Conservation (phyloP, 2,113 vertebrate genomes). For the Hoplias malabaricus region DNA sequence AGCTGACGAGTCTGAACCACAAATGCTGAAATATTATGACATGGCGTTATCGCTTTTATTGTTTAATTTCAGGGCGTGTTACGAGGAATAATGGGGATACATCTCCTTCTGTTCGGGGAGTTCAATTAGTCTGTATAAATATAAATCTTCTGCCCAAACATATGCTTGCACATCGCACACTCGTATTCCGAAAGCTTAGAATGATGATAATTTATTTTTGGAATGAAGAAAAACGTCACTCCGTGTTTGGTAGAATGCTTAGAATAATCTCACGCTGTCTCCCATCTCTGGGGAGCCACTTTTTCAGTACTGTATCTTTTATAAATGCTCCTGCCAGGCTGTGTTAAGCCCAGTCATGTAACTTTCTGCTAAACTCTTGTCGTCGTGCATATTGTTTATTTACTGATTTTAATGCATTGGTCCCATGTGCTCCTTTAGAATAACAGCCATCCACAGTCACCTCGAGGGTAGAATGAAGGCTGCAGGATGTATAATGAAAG, state of each 20-base stretch:
- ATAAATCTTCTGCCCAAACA: constrained; percentile 8
- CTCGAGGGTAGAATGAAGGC: constrained; percentile 56
- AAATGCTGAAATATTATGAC: constrained; percentile 27
- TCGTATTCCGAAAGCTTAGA: constrained; percentile 7
- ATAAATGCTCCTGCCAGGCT: constrained; percentile 33
- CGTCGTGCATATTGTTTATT: constrained; percentile 70
- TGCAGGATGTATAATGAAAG: constrained; percentile 38
- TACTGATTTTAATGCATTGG: constrained; percentile 69
- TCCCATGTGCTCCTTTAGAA: constrained; percentile 75
- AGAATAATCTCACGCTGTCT: constrained; percentile 23
- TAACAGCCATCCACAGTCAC: constrained; percentile 61
- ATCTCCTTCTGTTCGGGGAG: constrained; percentile 40
- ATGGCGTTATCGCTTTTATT: constrained; percentile 18
- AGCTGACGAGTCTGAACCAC: constrained; percentile 14
- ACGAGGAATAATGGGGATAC: constrained; percentile 47
- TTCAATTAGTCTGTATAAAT: constrained; percentile 43
- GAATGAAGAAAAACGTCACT: too few relatives aligned
- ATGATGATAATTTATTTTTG: not conserved
- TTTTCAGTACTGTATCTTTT: constrained; percentile 16
- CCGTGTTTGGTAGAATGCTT: constrained; percentile 6
- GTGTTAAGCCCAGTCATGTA: constrained; percentile 14
- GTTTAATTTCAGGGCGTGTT: constrained; percentile 42
- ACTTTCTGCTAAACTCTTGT: constrained; percentile 49
- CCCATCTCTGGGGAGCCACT: constrained; percentile 6
- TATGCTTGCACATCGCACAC: not conserved